Percentiles rank a stretch among this genome's conserved stretches.
These are phyloP conservation scores for Muscicapa comitata DNA, from an alignment of 2,797 vertebrate species.

Conservation along the genomic window DNA sequence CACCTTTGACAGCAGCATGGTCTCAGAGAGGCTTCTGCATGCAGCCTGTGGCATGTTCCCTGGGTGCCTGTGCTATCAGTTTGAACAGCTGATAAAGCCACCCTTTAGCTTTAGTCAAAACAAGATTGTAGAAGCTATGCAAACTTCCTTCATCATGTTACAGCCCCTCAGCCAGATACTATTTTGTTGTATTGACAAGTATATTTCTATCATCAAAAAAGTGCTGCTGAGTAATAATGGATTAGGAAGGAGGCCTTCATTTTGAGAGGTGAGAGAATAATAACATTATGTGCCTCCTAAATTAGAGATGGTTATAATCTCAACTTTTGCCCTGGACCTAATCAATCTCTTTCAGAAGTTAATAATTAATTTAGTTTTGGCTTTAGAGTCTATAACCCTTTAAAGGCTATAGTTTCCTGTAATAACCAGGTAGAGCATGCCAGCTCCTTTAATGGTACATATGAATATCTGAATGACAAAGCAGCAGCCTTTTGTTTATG, in stretches of 20 bases:
- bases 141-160: not conserved
- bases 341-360: not conserved
- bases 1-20: accelerated
- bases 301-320: not conserved
- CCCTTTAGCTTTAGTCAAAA: not conserved
- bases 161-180: not conserved
- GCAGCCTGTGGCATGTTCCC: not conserved
- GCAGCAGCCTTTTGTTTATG: not conserved
- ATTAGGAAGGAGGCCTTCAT: not conserved
- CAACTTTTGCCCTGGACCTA: not conserved
- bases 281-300: not conserved
- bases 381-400: not conserved
- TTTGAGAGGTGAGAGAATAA: not conserved
- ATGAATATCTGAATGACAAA: not conserved
- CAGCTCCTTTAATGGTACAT: not conserved
- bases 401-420: not conserved
- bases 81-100: not conserved
- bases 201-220: not conserved
- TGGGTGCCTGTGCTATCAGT: not conserved
- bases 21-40: not conserved
- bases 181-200: not conserved
- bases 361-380: not conserved
- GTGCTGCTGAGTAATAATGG: not conserved
- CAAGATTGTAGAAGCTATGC: not conserved
- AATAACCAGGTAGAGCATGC: not conserved